phyloP scores from a whole-genome alignment of 2,888 invertebrate species.

The Nycteola revayana region DNA sequence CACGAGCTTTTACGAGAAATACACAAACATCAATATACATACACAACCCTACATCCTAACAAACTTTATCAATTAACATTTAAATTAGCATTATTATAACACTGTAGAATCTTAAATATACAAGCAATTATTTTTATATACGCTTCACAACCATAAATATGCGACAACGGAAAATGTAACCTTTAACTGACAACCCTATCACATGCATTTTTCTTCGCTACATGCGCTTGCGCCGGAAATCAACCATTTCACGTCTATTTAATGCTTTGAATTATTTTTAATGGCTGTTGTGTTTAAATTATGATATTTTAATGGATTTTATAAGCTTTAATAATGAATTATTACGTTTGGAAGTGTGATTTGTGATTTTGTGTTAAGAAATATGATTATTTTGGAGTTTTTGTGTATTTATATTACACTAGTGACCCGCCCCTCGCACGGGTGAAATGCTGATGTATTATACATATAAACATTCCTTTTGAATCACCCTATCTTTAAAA shows the following conservation, averaged over 20 bases:
- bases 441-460: too few species aligned
- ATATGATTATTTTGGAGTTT: too few species aligned
- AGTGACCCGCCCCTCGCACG: too few species aligned
- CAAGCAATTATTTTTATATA: not conserved
- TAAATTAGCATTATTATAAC: too few species aligned
- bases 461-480: too few species aligned
- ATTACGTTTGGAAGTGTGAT: not conserved
- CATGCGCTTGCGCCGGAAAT: conserved; percentile 34
- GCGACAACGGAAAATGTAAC: conserved; percentile 1
- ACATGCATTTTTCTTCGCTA: conserved; percentile 32
- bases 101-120: too few species aligned
- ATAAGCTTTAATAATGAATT: not conserved
- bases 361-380: not conserved
- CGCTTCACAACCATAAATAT: not conserved
- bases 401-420: too few species aligned
- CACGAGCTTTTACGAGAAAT: too few species aligned
- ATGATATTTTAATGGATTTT: conserved; percentile 26
- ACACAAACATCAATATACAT: too few species aligned
- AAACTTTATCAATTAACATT: too few species aligned
- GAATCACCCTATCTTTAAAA: too few species aligned
- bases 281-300: conserved; percentile 23
- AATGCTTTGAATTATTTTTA: conserved; percentile 33
- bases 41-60: too few species aligned
- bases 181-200: conserved; percentile 24
- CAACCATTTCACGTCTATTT: conserved; percentile 40